Base-by-base conservation (phyloP, 2,113 vertebrate genomes). In the Microcebus griseorufus region DNA sequence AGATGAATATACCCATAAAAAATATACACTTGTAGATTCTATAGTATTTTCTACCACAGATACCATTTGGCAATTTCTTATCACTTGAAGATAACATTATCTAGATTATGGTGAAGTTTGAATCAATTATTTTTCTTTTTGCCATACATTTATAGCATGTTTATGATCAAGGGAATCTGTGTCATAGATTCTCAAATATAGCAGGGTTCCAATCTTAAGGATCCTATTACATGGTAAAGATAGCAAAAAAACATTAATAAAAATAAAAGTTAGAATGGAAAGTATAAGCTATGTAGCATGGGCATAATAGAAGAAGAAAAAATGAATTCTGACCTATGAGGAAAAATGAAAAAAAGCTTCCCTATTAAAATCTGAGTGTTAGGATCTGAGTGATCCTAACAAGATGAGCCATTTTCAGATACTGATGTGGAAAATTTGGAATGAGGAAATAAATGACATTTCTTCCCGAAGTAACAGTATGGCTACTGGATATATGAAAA, bases 51-150 rank as follows among this genome's bases (percentile, higher is more conserved):
- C 9, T 29, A 20, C n/a, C 17, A 84, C n/a, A 85, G 55, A 51
- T 60, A 94, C 1, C 9, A 67, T 37, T 64, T 58, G 3, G 23
- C 18, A 76, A 4, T 79, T 80, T 96, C 79, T 85, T 87, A 88
- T 69, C 34, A 91, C n/a, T 96, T 89, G 34, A 11, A 87, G 20
- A 51, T 84, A 90, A 83, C 2, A 27, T 72, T 88, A 65, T 55
- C 22, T 69, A 95, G 84, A 76, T 90, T 82, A 53, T 51, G 14
- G 7, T 69, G 78, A 17, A 69, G 2, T 87, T 93, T 64, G 64
- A 95, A 85, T 79, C 42, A 76, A 20, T 60, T 78, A 39, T 42
- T 95, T 90, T 85, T 58, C 29, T 85, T 92, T 96, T 75, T 16
- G 42, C 42, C 22, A 42, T 73, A 79, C 10, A 89, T 32, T 80